Evolutionary conservation across 2,113 vertebrate species (phyloP).

Genomic region (Motacilla tschutschensis): DNA sequence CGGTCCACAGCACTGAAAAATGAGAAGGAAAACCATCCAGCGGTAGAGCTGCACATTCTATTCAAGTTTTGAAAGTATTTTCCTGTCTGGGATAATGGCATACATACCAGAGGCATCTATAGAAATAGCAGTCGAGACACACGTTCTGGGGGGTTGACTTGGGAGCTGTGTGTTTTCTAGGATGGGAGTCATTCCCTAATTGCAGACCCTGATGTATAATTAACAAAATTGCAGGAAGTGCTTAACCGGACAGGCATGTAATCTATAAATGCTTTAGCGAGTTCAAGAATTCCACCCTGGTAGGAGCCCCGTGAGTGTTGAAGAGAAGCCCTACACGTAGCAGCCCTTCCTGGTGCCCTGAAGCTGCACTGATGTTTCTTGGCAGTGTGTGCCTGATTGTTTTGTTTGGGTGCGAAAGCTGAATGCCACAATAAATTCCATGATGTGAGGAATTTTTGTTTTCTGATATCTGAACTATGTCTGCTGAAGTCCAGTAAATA

Average conservation of each 20-base stretch:
- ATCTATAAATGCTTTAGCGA: neutral
- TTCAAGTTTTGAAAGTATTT: neutral
- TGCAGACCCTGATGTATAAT: neutral
- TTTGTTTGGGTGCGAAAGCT: neutral
- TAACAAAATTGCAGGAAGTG: slow-evolving; percentile 38
- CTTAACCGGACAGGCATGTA: neutral
- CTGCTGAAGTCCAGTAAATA: neutral
- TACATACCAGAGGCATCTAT: neutral
- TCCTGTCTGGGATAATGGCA: neutral
- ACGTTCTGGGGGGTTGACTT: neutral
- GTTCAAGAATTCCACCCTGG: neutral
- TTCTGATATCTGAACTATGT: neutral
- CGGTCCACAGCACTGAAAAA: rapidly evolving
- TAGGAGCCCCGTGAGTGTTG: neutral
- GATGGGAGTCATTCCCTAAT: neutral
- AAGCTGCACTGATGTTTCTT: neutral
- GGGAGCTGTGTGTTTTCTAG: neutral
- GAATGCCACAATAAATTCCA: neutral
- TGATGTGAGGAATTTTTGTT: neutral
- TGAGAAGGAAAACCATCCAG: too few relatives aligned
- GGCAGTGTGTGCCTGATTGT: neutral
- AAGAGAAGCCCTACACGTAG: neutral
- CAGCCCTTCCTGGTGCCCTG: neutral
- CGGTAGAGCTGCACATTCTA: neutral
- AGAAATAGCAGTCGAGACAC: neutral